These are phyloP conservation scores for Stomatorhinus walkeri DNA, from an alignment of 2,797 vertebrate genomes.

Conservation along the genomic window DNA sequence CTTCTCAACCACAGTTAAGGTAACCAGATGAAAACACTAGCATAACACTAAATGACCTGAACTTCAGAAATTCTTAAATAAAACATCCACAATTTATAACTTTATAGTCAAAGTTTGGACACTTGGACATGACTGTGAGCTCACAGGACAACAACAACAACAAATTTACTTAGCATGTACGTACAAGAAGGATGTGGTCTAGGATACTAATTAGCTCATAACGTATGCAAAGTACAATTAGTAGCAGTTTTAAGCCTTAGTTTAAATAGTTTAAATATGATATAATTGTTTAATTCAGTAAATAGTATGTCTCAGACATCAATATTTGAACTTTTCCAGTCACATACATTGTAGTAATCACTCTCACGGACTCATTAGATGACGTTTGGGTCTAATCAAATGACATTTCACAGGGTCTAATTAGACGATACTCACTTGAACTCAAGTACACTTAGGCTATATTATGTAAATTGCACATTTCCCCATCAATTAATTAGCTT, in stretches of 20 bases:
- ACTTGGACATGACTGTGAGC: not conserved
- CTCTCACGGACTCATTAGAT: not conserved
- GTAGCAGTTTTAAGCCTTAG: not conserved
- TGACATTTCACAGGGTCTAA: not conserved
- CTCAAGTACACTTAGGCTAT: not conserved
- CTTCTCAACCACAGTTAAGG: not conserved
- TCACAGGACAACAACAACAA: not conserved
- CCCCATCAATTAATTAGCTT: not conserved
- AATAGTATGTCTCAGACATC: not conserved
- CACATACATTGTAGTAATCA: not conserved
- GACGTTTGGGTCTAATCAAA: not conserved
- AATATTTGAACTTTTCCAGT: not conserved
- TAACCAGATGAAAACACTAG: not conserved
- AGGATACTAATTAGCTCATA: not conserved
- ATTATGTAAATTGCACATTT: not conserved
- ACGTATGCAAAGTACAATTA: not conserved
- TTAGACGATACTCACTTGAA: not conserved
- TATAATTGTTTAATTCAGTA: constrained; percentile 14
- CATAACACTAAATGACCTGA: not conserved
- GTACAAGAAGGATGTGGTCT: not conserved
- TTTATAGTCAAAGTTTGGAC: not conserved
- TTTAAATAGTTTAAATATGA: constrained; percentile 41
- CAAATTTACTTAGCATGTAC: not conserved
- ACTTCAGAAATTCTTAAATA: not conserved
- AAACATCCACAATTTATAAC: not conserved